Base-by-base conservation (phyloP, 2,888 invertebrate genomes). In the Scaptodrosophila latifasciaeformis region DNA sequence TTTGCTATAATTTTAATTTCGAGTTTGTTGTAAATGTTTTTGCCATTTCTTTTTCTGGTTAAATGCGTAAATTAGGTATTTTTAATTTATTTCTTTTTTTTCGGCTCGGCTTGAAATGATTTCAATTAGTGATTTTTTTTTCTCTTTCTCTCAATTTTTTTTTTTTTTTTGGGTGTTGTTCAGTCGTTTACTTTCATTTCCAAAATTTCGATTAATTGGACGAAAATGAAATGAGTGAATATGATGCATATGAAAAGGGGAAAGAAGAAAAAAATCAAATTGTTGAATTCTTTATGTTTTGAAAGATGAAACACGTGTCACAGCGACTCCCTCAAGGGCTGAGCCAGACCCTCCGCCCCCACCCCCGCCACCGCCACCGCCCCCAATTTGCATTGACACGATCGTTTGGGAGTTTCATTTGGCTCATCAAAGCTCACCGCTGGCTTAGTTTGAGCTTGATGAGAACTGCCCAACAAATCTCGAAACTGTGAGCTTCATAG, bases 11-110 rank as follows among this genome's bases (percentile, higher is more conserved):
- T n/a, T n/a, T n/a, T n/a, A n/a, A n/a, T n/a, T n/a, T n/a, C n/a
- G n/a, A n/a, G n/a, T n/a, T n/a, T n/a, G n/a, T n/a, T n/a, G n/a
- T n/a, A n/a, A n/a, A n/a, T n/a, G n/a, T n/a, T n/a, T n/a, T n/a
- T n/a, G n/a, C n/a, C n/a, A n/a, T n/a, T n/a, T n/a, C n/a, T n/a
- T n/a, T n/a, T n/a, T n/a, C n/a, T n/a, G n/a, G n/a, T n/a, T n/a
- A 68, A 72, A 54, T 55, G 77, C 80, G 59, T 72, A 79, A 72
- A 79, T 69, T 79, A 76, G 74, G 69, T 67, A 46, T 55, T 53
- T 64, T 67, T 51, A 34, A 24, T 52, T 52, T 49, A 18, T 30
- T 63, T 53, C 48, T 62, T 49, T 35, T 51, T 31, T 21, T 21
- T 9, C 27, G 34, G 51, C 17, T 68, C 49, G 59, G 65, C 59